Evolutionary conservation across 2,113 vertebrate species (phyloP).

Genomic region (Sceloporus undulatus): DNA sequence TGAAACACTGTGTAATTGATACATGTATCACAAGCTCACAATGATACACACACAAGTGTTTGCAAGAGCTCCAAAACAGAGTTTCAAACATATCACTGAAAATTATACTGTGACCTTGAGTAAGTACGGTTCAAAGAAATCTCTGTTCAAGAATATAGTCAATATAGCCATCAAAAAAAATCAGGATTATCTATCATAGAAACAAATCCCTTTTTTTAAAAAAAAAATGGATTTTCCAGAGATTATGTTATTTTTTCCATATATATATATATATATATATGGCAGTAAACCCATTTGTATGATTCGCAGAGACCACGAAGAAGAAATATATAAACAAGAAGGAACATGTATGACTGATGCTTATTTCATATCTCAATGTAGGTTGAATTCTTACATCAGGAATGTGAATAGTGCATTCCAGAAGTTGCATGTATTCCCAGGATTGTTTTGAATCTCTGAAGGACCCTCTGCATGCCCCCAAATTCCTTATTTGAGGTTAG

Average conservation of each 20-base stretch:
- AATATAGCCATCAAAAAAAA: too few relatives aligned
- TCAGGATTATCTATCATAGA: too few relatives aligned
- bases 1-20: not conserved
- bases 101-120: not conserved
- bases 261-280: too few relatives aligned
- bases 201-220: not conserved
- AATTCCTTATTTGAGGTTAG: too few relatives aligned
- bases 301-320: not conserved
- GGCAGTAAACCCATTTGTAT: too few relatives aligned
- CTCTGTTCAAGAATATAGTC: not conserved
- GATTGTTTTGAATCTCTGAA: too few relatives aligned
- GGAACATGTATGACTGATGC: not conserved
- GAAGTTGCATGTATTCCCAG: too few relatives aligned
- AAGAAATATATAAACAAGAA: not conserved
- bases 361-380: not conserved
- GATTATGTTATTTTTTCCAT: not conserved
- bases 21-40: not conserved
- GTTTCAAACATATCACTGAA: not conserved
- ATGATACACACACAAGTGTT: not conserved
- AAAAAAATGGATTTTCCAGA: not conserved
- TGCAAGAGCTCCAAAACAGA: not conserved
- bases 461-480: too few relatives aligned
- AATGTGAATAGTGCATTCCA: too few relatives aligned
- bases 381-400: not conserved
- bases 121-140: not conserved